Evolutionary conservation across 1,140 invertebrate species (phyloP), one percentile per base, ranked within the genome.

Genomic region (Anadara kagoshimensis): DNA sequence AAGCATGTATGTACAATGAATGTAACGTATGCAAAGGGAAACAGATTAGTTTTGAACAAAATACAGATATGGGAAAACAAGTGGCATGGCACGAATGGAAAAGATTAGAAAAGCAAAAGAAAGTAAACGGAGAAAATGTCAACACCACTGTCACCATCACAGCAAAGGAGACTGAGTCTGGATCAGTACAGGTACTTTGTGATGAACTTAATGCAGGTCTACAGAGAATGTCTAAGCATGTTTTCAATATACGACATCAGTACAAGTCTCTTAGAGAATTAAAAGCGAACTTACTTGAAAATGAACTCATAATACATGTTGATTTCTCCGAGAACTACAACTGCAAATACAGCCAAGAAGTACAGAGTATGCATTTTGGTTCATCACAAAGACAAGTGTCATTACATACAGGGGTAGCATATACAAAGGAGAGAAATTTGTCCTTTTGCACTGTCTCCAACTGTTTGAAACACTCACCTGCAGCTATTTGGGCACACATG

Each of bases 321-420:
- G 68, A 76, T 43, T 76, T 76, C 36, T 76, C 74, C 3, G 69
- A 76, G 68, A 76, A 76, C 29, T 78, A 79, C 44, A 20, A 22
- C 2, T 71, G 73, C 24, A 81, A 81, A 72, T 41, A 67, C 26
- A 16, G 11, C 0, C 8, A 43, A 24, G 73, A 79, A 78, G 47
- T 81, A 14, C 80, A 80, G 26, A 53, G 47, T 8, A 72, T 78
- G 62, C 77, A 81, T 51, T 81, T 78, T 75, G 73, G 79, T 3
- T 73, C 62, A 5, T 75, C 69, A n/a, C 66, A 75, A 49, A 54
- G 22, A 0, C 75, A 80, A n/a, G 53, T 78, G 4, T 64, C 73
- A 24, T 49, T 81, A n/a, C 77, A 78, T 51, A 78, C 77, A 18
- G 73, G 75, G 0, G 47, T 74, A 4, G 26, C 61, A 8, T 73